Evolutionary conservation across 2,797 vertebrate species (phyloP).

Genomic region (Echiichthys vipera): DNA sequence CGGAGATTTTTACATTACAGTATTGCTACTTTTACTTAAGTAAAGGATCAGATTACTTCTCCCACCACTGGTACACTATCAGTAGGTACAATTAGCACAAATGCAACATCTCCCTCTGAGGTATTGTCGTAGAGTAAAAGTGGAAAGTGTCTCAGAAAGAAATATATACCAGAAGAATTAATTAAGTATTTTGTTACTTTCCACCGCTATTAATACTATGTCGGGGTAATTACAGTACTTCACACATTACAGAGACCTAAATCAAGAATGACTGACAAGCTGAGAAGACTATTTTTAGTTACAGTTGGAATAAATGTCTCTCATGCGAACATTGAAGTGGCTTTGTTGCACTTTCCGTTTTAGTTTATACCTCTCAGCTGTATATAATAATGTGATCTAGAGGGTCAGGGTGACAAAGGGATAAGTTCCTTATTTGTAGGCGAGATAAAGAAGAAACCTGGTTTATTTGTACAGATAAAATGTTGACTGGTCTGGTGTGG

Average conservation of each 20-base stretch:
- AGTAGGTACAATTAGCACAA: background rate
- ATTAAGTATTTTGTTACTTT: no score
- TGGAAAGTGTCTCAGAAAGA: background rate
- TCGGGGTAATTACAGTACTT: background rate
- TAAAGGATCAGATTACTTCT: background rate
- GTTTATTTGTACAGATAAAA: background rate
- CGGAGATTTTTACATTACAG: background rate
- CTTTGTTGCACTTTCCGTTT: constrained; percentile 21
- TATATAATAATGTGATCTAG: background rate
- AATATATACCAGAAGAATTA: no score
- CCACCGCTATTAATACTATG: background rate
- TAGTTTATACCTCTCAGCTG: constrained; percentile 26
- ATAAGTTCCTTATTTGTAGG: background rate
- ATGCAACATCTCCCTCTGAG: background rate
- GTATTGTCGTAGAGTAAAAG: background rate
- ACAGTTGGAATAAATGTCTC: constrained; percentile 27
- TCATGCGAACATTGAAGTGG: constrained; percentile 1
- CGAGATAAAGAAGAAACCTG: background rate
- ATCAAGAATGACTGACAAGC: constrained; percentile 29
- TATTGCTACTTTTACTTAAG: background rate
- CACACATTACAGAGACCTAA: constrained; percentile 1
- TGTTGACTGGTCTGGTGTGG: background rate
- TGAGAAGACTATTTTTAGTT: constrained; percentile 43
- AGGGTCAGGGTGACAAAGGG: no score
- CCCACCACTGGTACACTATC: background rate